These are phyloP conservation scores for Aspidoscelis tigris DNA, from an alignment of 2,113 vertebrate species.

Conservation along the genomic window DNA sequence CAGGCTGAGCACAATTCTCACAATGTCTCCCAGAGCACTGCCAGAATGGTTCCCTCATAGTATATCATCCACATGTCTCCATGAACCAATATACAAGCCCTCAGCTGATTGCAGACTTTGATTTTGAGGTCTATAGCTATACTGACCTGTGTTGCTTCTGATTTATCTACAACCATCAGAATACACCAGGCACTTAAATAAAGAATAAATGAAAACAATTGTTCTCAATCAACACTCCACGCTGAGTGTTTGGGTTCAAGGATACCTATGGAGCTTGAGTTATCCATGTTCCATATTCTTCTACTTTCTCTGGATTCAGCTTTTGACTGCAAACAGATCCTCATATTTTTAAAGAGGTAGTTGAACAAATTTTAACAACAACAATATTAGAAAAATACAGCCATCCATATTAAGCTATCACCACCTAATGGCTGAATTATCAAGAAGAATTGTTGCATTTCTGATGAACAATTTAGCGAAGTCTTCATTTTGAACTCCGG, in stretches of 20 bases:
- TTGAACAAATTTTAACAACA: neutral
- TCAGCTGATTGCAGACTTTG: too few relatives aligned
- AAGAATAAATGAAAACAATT: neutral
- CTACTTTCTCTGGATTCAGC: neutral
- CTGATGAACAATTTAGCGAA: neutral
- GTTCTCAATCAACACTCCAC: neutral
- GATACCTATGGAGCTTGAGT: neutral
- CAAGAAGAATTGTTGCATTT: neutral
- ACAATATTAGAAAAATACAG: constrained; percentile 3
- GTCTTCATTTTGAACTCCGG: neutral
- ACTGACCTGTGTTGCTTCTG: neutral
- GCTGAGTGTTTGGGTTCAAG: neutral
- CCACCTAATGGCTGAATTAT: constrained; percentile 19
- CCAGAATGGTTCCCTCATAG: too few relatives aligned
- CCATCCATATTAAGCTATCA: neutral
- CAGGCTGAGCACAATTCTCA: too few relatives aligned
- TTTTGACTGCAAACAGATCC: neutral
- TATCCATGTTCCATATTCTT: neutral
- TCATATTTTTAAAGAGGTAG: neutral
- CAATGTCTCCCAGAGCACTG: too few relatives aligned
- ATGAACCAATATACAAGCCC: too few relatives aligned
- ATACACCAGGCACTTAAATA: neutral
- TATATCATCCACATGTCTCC: too few relatives aligned
- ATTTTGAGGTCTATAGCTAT: too few relatives aligned
- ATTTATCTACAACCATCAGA: neutral